Base-by-base conservation (phyloP, 2,797 vertebrate species). In the Danio albolineatus region DNA sequence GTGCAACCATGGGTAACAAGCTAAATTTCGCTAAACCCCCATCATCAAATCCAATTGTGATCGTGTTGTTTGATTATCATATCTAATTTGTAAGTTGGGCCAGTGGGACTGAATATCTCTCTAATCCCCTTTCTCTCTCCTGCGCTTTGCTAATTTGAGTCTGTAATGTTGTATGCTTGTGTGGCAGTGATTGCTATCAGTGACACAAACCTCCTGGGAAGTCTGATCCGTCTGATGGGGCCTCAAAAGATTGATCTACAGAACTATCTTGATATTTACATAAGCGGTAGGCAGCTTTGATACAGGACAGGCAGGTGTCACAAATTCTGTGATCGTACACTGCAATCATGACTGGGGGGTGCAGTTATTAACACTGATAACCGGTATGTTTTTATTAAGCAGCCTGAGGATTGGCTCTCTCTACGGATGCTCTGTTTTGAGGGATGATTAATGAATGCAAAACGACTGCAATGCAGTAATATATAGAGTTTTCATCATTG, bases 111-210 rank as follows among this genome's bases (percentile, higher is more conserved):
- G 57, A 16, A 53, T 83, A 93, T 93, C 76, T 94, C 89, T 94
- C 93, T 96, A 96, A 96, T 96, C 95, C 95, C 91, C 94, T 95
- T 96, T 95, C 93, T 92, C 90, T 93, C 78, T 79, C 43, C 83
- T 74, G 81, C 77, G 84, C 85, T 87, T 84, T 91, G 78, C 83
- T 87, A 87, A 95, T 96, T 95, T 95, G 95, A 94, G 93, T 95
- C 94, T 95, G 95, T 95, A 94, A 96, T 95, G 94, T 95, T 91
- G 94, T 84, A 82, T 57, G 78, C 76, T 80, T 82, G 83, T 84
- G 76, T 69, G 75, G 73, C 73, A 59, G 62, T 67, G 82, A 85
- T 86, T 76, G 70, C 83, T 70, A 84, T 86, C 86, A 79, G 60
- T 74, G 48, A 79, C 76, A 78, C 82, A 81, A 85, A 73, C 71